Evolutionary conservation across 2,888 invertebrate genomes (phyloP).

Genomic region (Abscondita cerata): DNA sequence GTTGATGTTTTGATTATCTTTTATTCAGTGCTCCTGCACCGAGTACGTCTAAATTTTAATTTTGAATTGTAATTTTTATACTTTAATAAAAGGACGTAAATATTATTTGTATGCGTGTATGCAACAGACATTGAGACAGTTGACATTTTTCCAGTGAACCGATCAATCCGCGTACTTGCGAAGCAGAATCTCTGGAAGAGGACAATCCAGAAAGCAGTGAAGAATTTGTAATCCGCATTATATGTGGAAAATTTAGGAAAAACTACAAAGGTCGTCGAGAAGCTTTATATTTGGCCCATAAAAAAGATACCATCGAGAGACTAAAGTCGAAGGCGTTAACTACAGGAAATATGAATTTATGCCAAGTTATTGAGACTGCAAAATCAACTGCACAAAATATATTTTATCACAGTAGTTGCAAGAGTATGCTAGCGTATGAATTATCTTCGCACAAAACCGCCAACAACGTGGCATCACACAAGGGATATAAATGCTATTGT

Average conservation of each 20-base stretch:
- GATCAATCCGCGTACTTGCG: conserved; percentile 2
- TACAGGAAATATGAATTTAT: conserved; percentile 4
- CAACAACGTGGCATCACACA: background rate
- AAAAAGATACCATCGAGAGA: conserved; percentile 2
- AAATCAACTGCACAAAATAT: background rate
- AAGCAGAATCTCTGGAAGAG: conserved; percentile 1
- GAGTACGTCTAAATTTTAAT: conserved; percentile 3
- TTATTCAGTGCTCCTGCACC: conserved; percentile 1
- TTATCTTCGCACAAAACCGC: background rate
- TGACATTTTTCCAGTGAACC: conserved; percentile 5
- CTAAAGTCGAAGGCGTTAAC: background rate
- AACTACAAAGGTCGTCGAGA: background rate
- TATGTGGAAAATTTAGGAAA: conserved; percentile 1
- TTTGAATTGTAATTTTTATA: conserved; percentile 1
- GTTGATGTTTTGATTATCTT: conserved; percentile 1
- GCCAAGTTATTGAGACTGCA: conserved; percentile 4
- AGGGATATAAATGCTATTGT: background rate
- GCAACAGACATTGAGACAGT: background rate
- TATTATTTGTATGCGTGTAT: conserved; percentile 7
- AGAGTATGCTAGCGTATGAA: conserved; percentile 2
- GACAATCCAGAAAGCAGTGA: background rate
- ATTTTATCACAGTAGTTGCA: conserved; percentile 6
- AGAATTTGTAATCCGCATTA: background rate
- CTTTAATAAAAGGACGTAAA: background rate
- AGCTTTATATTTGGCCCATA: conserved; percentile 7